These are phyloP conservation scores for Papilio machaon DNA, from an alignment of 1,140 invertebrate genomes.

Conservation along the genomic window DNA sequence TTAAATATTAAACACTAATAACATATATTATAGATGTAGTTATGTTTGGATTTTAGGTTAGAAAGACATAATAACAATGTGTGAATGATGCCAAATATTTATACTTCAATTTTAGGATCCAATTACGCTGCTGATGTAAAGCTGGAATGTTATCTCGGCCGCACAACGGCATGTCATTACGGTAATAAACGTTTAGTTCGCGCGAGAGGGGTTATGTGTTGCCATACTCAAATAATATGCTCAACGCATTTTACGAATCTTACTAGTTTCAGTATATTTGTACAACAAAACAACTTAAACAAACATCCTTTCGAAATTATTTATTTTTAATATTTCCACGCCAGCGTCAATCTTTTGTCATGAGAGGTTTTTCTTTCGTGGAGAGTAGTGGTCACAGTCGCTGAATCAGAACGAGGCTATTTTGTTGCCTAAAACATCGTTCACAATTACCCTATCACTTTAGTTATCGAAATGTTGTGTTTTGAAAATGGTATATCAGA, in stretches of 20 bases:
- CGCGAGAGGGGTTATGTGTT: slow-evolving; percentile 20
- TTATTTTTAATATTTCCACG: background rate
- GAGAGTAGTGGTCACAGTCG: too few species aligned
- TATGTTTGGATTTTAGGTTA: background rate
- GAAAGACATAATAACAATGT: slow-evolving; percentile 12
- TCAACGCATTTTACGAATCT: background rate
- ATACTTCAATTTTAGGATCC: slow-evolving; percentile 37
- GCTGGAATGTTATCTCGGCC: slow-evolving; percentile 32
- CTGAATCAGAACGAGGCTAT: too few species aligned
- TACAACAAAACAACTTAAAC: slow-evolving; percentile 10
- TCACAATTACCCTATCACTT: too few species aligned
- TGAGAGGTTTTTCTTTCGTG: too few species aligned
- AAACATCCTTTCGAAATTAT: background rate
- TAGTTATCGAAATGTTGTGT: background rate
- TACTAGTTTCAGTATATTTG: slow-evolving; percentile 5
- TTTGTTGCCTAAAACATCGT: background rate
- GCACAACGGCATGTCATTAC: slow-evolving; percentile 33
- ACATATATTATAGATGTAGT: background rate
- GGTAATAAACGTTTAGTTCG: slow-evolving; percentile 34
- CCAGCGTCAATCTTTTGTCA: background rate
- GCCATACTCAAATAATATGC: slow-evolving; percentile 25
- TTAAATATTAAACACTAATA: background rate
- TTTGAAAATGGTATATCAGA: background rate
- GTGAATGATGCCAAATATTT: slow-evolving; percentile 34
- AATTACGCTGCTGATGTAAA: slow-evolving; percentile 29